Evolutionary conservation across 2,888 invertebrate species (phyloP).

Genomic region (Tetragonisca angustula): DNA sequence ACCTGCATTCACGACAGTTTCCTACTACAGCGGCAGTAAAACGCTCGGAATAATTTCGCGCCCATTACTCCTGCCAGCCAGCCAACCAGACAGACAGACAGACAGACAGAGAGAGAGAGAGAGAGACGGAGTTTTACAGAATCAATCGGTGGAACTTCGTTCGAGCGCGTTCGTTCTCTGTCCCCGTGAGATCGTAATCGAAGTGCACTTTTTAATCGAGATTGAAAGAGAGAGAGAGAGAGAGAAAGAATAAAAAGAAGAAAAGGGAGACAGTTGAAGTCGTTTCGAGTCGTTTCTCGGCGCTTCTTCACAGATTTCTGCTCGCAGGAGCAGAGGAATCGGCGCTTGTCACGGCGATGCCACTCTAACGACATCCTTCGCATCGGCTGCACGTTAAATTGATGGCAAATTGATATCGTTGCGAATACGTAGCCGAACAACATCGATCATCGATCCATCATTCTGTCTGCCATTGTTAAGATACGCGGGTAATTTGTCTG

Average conservation of each 20-base stretch:
- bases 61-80: neutral
- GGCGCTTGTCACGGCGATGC: constrained; percentile 15
- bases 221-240: neutral
- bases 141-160: neutral
- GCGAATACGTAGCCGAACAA: constrained; percentile 46
- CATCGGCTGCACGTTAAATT: constrained; percentile 58
- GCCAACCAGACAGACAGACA: no score
- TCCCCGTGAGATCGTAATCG: neutral
- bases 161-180: neutral
- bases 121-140: neutral
- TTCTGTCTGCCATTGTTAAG: constrained; percentile 46
- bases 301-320: neutral
- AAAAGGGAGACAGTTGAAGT: neutral
- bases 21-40: neutral
- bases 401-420: constrained; percentile 64
- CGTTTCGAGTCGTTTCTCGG: neutral
- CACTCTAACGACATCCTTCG: constrained; percentile 23
- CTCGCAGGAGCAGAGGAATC: neutral
- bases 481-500: constrained; percentile 45
- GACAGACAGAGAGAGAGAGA: no score
- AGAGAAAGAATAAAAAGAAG: neutral
- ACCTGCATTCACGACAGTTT: constrained; percentile 25
- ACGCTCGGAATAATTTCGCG: constrained; percentile 38
- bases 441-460: constrained; percentile 63
- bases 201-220: neutral